phyloP scores from a whole-genome alignment of 1,140 invertebrate genomes.

The Drosophila teissieri region DNA sequence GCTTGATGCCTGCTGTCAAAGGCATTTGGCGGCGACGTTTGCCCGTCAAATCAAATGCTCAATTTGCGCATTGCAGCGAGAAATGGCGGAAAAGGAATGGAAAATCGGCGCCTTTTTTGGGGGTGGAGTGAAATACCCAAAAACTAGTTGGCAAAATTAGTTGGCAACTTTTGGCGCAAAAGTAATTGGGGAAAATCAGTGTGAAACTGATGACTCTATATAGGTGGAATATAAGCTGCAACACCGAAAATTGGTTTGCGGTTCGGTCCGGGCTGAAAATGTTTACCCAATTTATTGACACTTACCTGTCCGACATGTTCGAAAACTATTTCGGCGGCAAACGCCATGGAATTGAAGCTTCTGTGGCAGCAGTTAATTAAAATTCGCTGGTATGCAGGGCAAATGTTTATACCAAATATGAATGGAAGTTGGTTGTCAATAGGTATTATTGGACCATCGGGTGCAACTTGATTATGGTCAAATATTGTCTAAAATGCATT shows the following conservation, averaged over 20 bases:
- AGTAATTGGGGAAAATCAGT: conserved; percentile 47
- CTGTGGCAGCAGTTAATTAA: conserved; percentile 68
- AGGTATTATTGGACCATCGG: conserved; percentile 51
- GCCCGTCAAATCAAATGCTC: conserved; percentile 79
- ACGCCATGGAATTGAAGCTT: conserved; percentile 24
- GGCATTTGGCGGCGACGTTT: conserved; percentile 57
- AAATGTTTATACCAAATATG: conserved; percentile 34
- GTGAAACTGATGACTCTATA: conserved; percentile 10
- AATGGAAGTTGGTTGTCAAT: conserved; percentile 47
- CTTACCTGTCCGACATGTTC: conserved; percentile 1
- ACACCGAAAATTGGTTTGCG: conserved; percentile 13
- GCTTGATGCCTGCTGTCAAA: conserved; percentile 57
- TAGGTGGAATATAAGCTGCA: not conserved
- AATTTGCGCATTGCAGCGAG: conserved; percentile 68
- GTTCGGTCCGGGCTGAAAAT: conserved; percentile 1
- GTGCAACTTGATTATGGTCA: conserved; percentile 72
- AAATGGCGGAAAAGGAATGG: conserved; percentile 10
- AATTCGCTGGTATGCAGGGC: conserved; percentile 54
- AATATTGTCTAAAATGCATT: conserved; percentile 61
- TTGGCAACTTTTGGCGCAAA: conserved; percentile 23
- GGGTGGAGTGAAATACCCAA: not conserved
- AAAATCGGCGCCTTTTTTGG: conserved; percentile 8
- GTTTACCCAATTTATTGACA: conserved; percentile 38
- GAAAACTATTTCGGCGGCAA: conserved; percentile 41
- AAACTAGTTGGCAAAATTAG: conserved; percentile 22